Conservation (phyloP, 2,888 invertebrate genomes). For the Cyclophora albipunctata region DNA sequence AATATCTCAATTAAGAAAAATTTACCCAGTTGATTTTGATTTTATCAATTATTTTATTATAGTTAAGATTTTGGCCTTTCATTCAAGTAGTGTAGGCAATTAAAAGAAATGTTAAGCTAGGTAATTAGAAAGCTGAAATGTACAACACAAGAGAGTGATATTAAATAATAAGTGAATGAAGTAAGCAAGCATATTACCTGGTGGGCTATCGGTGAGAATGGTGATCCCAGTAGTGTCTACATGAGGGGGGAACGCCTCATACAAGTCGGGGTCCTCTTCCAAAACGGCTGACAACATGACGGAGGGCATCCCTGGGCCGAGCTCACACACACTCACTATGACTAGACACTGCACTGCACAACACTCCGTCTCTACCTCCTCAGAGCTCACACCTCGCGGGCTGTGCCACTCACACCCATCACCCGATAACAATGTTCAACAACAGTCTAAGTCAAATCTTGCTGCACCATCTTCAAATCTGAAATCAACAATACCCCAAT, state of each 20-base stretch:
- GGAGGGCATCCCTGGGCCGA: constrained; percentile 70
- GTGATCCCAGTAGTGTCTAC: constrained; percentile 88
- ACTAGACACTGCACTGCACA: constrained; percentile 55
- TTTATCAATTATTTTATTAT: too few relatives aligned
- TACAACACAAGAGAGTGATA: too few relatives aligned
- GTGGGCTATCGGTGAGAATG: constrained; percentile 79
- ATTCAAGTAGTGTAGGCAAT: too few relatives aligned
- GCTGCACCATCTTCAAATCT: constrained; percentile 76
- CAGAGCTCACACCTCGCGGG: constrained; percentile 56
- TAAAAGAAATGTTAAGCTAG: too few relatives aligned
- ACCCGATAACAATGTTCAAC: constrained; percentile 34
- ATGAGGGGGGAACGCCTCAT: constrained; percentile 87
- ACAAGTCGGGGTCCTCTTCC: constrained; percentile 84
- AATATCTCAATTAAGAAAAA: too few relatives aligned
- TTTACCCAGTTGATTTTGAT: too few relatives aligned
- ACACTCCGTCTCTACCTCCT: constrained; percentile 40
- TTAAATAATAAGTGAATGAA: neutral
- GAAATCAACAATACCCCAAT: constrained; percentile 45
- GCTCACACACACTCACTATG: constrained; percentile 47
- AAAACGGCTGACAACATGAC: constrained; percentile 83
- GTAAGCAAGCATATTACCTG: constrained; percentile 42
- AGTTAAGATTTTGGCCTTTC: too few relatives aligned
- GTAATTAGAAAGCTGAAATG: too few relatives aligned
- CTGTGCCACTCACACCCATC: constrained; percentile 49
- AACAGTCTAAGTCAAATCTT: constrained; percentile 70